Evolutionary conservation across 2,888 invertebrate genomes (phyloP).

Genomic region (Volucella zonaria): DNA sequence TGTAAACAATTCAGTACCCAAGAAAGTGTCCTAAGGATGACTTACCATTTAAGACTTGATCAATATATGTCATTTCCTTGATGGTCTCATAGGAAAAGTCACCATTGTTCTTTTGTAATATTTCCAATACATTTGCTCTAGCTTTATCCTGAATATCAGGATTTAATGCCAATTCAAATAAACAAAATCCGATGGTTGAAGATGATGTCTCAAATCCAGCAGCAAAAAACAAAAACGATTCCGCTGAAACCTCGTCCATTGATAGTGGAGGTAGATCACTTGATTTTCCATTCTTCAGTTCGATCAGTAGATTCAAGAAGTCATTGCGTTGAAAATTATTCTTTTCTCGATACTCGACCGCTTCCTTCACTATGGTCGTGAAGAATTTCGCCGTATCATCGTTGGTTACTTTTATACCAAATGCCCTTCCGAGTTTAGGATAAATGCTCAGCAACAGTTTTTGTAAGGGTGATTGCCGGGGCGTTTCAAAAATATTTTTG

Average conservation of each 20-base stretch:
- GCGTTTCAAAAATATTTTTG: conserved; percentile 66
- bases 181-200: conserved; percentile 83
- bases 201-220: conserved; percentile 85
- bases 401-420: neutral
- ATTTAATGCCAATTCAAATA: conserved; percentile 83
- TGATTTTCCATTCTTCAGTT: conserved; percentile 74
- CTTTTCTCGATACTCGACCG: conserved; percentile 75
- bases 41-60: conserved; percentile 83
- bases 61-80: conserved; percentile 83
- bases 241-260: conserved; percentile 83
- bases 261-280: conserved; percentile 76
- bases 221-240: conserved; percentile 84
- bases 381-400: conserved; percentile 66
- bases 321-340: conserved; percentile 77
- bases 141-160: conserved; percentile 82
- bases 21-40: neutral
- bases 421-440: neutral
- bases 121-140: conserved; percentile 81
- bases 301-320: conserved; percentile 77
- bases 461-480: conserved; percentile 63
- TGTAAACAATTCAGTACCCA: neutral
- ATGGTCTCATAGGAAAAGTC: conserved; percentile 83
- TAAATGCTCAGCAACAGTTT: conserved; percentile 46
- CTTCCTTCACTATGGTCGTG: conserved; percentile 75
- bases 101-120: conserved; percentile 79